phyloP scores from a whole-genome alignment of 1,140 invertebrate genomes.

The Macrosteles quadrilineatus region DNA sequence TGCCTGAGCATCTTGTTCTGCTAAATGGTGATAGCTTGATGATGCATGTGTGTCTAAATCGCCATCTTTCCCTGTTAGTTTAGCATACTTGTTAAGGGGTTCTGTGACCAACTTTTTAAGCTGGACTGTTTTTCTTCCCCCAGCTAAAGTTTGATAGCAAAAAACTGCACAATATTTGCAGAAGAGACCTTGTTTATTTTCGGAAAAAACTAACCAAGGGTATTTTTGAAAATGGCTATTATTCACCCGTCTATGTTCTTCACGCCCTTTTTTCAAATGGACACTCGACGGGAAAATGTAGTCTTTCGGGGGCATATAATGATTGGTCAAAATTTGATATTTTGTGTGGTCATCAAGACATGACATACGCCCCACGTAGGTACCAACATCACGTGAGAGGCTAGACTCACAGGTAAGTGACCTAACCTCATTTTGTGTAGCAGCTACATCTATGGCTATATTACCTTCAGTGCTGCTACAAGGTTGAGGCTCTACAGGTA shows the following conservation, averaged over 20 bases:
- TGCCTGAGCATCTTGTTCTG: constrained; percentile 7
- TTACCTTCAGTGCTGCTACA: too few species aligned
- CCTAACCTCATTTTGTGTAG: too few species aligned
- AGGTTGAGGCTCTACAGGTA: too few species aligned
- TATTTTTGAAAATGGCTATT: constrained; percentile 33
- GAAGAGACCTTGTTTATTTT: constrained; percentile 35
- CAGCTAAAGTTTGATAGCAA: constrained; percentile 24
- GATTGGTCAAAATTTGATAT: neutral
- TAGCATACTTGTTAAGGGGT: constrained; percentile 38
- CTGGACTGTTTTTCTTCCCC: constrained; percentile 31
- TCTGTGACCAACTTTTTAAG: constrained; percentile 39
- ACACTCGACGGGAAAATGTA: neutral
- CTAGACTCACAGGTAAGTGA: too few species aligned
- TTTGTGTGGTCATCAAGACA: neutral
- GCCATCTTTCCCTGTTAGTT: constrained; percentile 39
- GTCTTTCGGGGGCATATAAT: neutral
- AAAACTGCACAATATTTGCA: constrained; percentile 42
- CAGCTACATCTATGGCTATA: too few species aligned
- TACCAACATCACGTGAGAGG: too few species aligned
- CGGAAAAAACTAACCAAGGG: constrained; percentile 39
- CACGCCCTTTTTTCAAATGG: neutral
- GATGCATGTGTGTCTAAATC: constrained; percentile 30
- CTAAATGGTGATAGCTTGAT: constrained; percentile 35
- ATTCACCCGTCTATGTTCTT: neutral
- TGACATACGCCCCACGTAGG: too few species aligned